Evolutionary conservation across 1,140 invertebrate genomes (phyloP), one percentile per base, ranked within the genome.

Genomic region (Drosophila rhopaloa): DNA sequence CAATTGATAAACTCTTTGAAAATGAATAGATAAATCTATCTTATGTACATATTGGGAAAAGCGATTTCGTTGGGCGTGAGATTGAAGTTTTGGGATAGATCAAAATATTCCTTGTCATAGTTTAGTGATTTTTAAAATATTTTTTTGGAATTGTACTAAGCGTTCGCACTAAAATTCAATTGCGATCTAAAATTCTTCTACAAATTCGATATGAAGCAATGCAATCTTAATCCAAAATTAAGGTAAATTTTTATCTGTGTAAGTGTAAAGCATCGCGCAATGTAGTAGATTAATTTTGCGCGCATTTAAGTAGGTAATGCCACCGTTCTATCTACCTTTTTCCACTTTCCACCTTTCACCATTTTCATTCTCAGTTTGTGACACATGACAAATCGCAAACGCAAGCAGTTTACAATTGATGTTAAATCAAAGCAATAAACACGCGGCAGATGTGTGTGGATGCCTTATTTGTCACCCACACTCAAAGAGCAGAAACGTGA

Each of bases 371-470:
- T 53, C 65, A 66, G 73, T 32, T 67, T 67, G 61, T 67, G 73
- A 76, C 75, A 77, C 57, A 70, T 77, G 75, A 76, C 74, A 77
- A 77, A 77, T 77, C 74, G 70, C 75, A 77, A 68, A 61, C 75
- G 75, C 75, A 79, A 62, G 67, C 74, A 80, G 72, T 59, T 81
- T 53, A 76, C 72, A 81, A 81, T 85, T 84, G 77, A 75, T 86
- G 79, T 71, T 72, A 65, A 86, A 86, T 88, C 70, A 86, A 88
- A 76, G 80, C 81, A 81, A 72, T 74, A 81, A 68, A 75, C 55
- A 74, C 51, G 59, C 44, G 4, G 1, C 19, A 47, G 19, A 47
- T 13, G 5, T 27, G 47, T 38, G 13, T 27, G 54, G 67, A 63
- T 24, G 13, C 35, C 53, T 35, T 71, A 71, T 71, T 71, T 71